A percentile compares a stretch with the other conserved stretches of the same genome.
These are phyloP conservation scores for Protobothrops mucrosquamatus DNA, from an alignment of 2,113 vertebrate genomes.

Conservation along the genomic window DNA sequence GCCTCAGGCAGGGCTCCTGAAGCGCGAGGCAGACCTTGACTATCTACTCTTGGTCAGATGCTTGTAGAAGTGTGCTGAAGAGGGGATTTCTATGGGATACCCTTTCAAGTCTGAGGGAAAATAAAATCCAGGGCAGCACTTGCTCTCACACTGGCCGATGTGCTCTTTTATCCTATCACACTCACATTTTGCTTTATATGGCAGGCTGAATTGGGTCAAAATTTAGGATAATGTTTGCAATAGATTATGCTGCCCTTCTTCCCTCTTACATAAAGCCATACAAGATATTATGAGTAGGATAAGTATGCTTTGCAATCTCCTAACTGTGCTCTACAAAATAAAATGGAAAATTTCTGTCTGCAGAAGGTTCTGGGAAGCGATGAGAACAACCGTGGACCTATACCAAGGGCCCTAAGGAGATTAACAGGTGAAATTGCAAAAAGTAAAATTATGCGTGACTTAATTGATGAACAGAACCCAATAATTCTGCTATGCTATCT, in stretches of 20 bases:
- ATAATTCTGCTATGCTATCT: background rate
- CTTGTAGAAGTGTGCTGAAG: background rate
- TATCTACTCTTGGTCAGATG: background rate
- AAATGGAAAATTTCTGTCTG: background rate
- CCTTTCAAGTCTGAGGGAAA: background rate
- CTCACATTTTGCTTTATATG: background rate
- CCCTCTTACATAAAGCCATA: background rate
- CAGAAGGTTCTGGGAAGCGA: background rate
- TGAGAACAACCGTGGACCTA: constrained; percentile 31
- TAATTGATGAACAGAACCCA: background rate
- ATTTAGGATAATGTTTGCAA: background rate
- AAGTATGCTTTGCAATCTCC: background rate
- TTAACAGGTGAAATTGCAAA: background rate
- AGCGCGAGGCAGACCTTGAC: background rate
- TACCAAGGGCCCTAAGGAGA: background rate
- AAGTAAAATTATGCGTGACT: background rate
- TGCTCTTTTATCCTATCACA: background rate
- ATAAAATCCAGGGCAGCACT: no score
- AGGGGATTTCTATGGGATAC: background rate
- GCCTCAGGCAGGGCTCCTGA: background rate
- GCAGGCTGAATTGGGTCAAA: background rate
- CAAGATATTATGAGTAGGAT: background rate
- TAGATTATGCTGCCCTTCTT: background rate
- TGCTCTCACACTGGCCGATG: background rate
- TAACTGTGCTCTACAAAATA: background rate